Evolutionary conservation across 2,888 invertebrate species (phyloP), one percentile per base, ranked within the genome.

Genomic region (Melinaea menophilus): DNA sequence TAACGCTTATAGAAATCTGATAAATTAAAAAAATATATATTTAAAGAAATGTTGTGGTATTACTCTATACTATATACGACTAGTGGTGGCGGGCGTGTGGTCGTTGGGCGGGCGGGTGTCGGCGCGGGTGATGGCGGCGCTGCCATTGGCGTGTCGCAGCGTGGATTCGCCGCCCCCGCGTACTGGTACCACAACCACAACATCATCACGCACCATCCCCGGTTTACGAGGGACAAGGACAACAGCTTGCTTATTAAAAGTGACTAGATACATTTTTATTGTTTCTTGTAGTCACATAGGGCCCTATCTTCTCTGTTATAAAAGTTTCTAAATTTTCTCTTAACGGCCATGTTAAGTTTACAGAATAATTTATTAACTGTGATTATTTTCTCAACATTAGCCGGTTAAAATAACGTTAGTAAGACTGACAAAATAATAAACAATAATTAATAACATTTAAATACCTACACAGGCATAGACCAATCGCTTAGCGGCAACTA

Each of bases 401-500:
- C 12, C 22, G 22, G 22, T 41, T 41, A 41, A 41, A 41, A 41
- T 41, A 9, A 9, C 3, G 7, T 41, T 41, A 1, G 41, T 9
- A 9, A 3, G 41, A 3, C 2, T 41, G 3, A 5, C 7, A 41
- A 41, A 9, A 9, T 9, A 31, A 51, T 51, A 9, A 51, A n/a
- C 9, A 22, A 11, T 7, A 9, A 51, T 31, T 31, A 51, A 51
- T 31, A 51, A 4, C 2, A 31, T n/a, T n/a, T 51, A n/a, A 31
- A 22, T 31, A 51, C 9, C 22, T 31, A 51, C 22, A 51, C 51
- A 95, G 95, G 93, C 79, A 92, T 95, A 57, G 95, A 95, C 75
- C 93, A 93, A 73, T 93, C 94, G 9, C 85, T 95, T 47, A 94
- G 94, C 68, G 95, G 95, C 34, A 96, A 96, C 88, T 96, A 95